Base-by-base conservation (phyloP, 1,140 invertebrate species). In the Heliconius eleuchia region DNA sequence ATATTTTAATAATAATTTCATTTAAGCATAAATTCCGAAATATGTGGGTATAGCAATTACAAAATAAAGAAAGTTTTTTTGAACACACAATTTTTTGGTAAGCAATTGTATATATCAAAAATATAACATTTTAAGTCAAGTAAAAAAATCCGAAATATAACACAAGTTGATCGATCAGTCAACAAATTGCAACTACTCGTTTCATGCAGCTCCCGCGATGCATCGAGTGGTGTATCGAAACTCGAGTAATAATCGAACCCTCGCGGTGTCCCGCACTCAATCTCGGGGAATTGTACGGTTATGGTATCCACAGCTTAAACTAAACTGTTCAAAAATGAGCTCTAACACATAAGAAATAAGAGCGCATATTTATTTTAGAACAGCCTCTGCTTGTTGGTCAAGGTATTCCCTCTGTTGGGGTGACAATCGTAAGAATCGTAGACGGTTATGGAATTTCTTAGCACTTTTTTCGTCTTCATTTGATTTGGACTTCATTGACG, bases 391-490 rank as follows among this genome's bases (percentile, higher is more conserved):
- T 50, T 66, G 19, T 72, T 86, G 77, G 84, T 77, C 57, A 76
- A 85, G 80, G 81, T 84, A 89, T 83, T 89, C 85, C 80, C 84
- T 85, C 81, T 86, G 87, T 88, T 91, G 87, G 89, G 88, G 91
- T 90, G 88, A 92, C 89, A 92, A 91, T 91, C 87, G 86, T 89
- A 88, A 90, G 89, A 92, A 92, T 90, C 87, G 86, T 78, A 84
- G 85, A 88, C 86, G 87, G 86, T 92, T 92, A 92, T 92, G 92
- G 89, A 92, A 92, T 94, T 91, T 91, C 90, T 91, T 90, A 91
- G 86, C 86, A 92, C 88, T 92, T 90, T 92, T 87, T 92, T 91
- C 90, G 82, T 88, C 85, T 88, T 88, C 84, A 85, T 87, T 88
- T 84, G 27, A 76, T 84, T 86, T 88, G 82, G 84, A 85, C 82